A percentile compares a stretch with the other conserved stretches of the same genome.
Conservation (phyloP, 2,888 invertebrate species). For the Frankliniella fusca region DNA sequence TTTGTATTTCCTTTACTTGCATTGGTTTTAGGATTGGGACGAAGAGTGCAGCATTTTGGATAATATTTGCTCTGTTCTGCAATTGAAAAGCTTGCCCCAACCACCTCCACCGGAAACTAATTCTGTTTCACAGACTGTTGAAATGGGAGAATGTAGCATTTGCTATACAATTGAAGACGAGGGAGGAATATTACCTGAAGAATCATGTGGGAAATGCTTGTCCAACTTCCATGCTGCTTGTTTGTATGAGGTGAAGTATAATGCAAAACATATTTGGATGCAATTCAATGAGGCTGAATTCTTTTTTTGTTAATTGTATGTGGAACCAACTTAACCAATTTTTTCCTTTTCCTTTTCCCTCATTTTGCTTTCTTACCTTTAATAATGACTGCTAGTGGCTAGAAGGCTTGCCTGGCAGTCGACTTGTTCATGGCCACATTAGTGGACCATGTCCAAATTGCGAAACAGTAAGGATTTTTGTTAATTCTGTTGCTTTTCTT, state of each 20-base stretch:
- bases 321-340: background rate
- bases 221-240: background rate
- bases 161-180: background rate
- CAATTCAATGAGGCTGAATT: background rate
- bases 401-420: background rate
- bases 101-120: background rate
- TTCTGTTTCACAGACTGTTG: background rate
- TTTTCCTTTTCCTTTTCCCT: background rate
- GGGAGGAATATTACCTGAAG: background rate
- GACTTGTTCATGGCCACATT: background rate
- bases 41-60: background rate
- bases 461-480: background rate
- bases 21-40: background rate
- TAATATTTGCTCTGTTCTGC: background rate
- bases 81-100: background rate
- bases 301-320: background rate
- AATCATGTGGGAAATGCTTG: background rate
- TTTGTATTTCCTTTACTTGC: background rate
- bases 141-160: background rate
- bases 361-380: background rate
- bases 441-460: conserved; percentile 1
- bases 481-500: background rate
- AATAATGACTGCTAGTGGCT: background rate
- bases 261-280: background rate
- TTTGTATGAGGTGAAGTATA: background rate